Evolutionary conservation across 2,113 vertebrate species (phyloP).

Genomic region (Leptobrachium ailaonicum): DNA sequence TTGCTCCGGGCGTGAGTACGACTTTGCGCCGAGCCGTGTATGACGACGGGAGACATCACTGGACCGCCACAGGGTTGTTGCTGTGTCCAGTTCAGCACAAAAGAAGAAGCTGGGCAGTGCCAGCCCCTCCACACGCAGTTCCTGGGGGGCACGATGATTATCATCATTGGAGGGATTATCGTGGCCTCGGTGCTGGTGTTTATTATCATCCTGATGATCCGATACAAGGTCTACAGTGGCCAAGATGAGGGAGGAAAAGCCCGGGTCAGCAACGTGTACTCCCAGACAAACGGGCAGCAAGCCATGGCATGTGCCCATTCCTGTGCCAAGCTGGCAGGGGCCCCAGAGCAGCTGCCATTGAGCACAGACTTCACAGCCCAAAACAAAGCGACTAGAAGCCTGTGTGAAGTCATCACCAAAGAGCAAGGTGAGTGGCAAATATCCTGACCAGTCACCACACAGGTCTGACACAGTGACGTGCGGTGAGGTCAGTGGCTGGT

Average conservation of each 20-base stretch:
- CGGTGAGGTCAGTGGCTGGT: too few relatives aligned
- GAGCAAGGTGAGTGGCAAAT: slow-evolving; percentile 18
- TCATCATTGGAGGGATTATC: slow-evolving; percentile 81
- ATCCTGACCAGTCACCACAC: not conserved
- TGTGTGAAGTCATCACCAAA: slow-evolving; percentile 38
- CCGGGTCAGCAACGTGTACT: slow-evolving; percentile 63
- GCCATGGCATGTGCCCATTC: slow-evolving; percentile 56
- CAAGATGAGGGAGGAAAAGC: slow-evolving; percentile 75
- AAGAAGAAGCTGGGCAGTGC: slow-evolving; percentile 72
- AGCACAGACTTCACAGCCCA: slow-evolving; percentile 25
- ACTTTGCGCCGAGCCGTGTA: slow-evolving; percentile 78
- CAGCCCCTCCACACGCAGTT: slow-evolving; percentile 79
- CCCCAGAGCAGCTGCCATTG: slow-evolving; percentile 62
- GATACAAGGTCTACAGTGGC: slow-evolving; percentile 81
- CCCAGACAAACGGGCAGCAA: slow-evolving; percentile 75
- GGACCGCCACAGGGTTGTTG: slow-evolving; percentile 75
- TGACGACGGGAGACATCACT: slow-evolving; percentile 73
- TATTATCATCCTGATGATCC: slow-evolving; percentile 83
- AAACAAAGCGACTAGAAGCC: not conserved
- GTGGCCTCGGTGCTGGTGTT: slow-evolving; percentile 81
- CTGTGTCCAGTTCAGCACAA: slow-evolving; percentile 74
- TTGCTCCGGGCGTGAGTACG: slow-evolving; percentile 77
- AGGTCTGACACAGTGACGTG: too few relatives aligned
- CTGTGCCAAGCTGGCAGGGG: slow-evolving; percentile 61
- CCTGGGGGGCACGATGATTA: slow-evolving; percentile 82